A percentile compares a stretch with the other conserved stretches of the same genome.
Evolutionary conservation across 2,797 vertebrate genomes (phyloP).

Genomic region (Ptychobarbus kaznakovi): DNA sequence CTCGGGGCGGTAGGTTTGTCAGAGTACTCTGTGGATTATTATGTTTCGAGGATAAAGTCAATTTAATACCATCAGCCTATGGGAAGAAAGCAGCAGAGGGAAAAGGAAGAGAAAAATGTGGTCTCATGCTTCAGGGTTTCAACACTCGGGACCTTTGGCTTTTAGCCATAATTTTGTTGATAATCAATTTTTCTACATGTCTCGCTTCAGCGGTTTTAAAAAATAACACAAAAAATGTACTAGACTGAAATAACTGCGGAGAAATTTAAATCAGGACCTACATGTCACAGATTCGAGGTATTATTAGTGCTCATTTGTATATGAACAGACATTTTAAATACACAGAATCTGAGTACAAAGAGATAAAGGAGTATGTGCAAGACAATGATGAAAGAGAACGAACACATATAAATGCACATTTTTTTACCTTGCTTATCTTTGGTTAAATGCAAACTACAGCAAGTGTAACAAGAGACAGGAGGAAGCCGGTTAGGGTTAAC

Average conservation of each 20-base stretch:
- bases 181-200: constrained; percentile 40
- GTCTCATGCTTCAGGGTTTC: constrained; percentile 46
- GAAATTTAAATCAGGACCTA: constrained; percentile 17
- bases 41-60: constrained; percentile 77
- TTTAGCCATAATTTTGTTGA: constrained; percentile 45
- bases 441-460: constrained; percentile 39
- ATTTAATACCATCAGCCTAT: constrained; percentile 78
- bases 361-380: not conserved
- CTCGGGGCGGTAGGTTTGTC: constrained; percentile 59
- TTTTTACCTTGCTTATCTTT: constrained; percentile 26
- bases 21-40: constrained; percentile 72
- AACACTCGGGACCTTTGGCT: constrained; percentile 44
- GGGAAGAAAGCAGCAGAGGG: constrained; percentile 67
- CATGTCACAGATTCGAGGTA: not conserved
- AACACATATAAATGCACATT: constrained; percentile 13
- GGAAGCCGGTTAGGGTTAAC: constrained; percentile 50
- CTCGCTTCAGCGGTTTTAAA: constrained; percentile 22
- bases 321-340: constrained; percentile 8
- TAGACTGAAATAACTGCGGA: constrained; percentile 4
- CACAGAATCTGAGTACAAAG: not conserved
- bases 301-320: constrained; percentile 12
- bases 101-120: constrained; percentile 70
- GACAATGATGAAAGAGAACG: not conserved
- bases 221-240: not conserved
- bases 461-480: constrained; percentile 44